A percentile compares a stretch with the other conserved stretches of the same genome.
Conservation (phyloP, 2,113 vertebrate genomes). For the Larimichthys polyactis region DNA sequence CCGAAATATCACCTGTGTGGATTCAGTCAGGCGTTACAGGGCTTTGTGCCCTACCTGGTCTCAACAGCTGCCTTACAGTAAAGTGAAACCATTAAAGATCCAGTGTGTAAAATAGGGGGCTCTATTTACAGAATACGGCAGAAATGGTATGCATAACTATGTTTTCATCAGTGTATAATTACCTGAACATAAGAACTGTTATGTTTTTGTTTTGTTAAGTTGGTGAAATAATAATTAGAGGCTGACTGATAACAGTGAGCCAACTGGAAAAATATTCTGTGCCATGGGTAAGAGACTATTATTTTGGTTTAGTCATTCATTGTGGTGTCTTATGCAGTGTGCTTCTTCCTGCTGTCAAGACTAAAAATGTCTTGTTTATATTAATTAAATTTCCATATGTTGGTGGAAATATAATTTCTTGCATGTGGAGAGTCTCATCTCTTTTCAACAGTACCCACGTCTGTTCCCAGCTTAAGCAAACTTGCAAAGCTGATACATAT, state of each 20-base stretch:
- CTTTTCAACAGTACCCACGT: neutral
- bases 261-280: neutral
- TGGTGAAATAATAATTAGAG: neutral
- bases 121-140: too few relatives aligned
- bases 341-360: neutral
- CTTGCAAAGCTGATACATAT: neutral
- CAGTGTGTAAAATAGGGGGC: too few relatives aligned
- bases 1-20: slow-evolving; percentile 2
- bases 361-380: neutral
- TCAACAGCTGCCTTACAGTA: neutral
- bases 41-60: neutral
- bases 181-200: too few relatives aligned
- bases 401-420: neutral
- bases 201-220: neutral
- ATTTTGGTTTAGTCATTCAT: neutral
- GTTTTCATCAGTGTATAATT: too few relatives aligned
- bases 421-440: neutral
- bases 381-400: neutral
- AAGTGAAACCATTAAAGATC: neutral
- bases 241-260: neutral
- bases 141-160: too few relatives aligned
- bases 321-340: neutral
- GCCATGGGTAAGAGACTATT: neutral
- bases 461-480: neutral
- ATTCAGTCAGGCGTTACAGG: neutral